A percentile compares a stretch with the other conserved stretches of the same genome.
phyloP scores from a whole-genome alignment of 2,113 vertebrate genomes.

The Rallus limicola region DNA sequence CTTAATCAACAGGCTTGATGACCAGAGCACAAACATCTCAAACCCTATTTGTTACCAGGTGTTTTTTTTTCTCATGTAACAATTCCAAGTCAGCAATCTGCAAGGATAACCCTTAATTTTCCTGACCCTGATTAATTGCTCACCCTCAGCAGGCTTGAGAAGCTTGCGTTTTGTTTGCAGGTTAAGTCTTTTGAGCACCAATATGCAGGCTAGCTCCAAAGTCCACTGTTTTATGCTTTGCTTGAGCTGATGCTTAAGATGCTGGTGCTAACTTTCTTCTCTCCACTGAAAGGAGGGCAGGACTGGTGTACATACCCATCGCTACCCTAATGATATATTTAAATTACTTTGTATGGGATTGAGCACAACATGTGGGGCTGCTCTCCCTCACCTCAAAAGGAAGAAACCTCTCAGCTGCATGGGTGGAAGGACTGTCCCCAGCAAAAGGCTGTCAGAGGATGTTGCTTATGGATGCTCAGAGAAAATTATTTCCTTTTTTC shows the following conservation, averaged over 20 bases:
- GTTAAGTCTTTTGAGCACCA: not conserved
- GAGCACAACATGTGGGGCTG: not conserved
- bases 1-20: not conserved
- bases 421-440: not conserved
- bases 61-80: not conserved
- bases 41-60: not conserved
- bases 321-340: not conserved
- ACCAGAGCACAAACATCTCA: not conserved
- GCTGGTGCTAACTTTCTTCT: not conserved
- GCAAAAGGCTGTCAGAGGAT: not conserved
- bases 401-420: not conserved
- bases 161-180: not conserved
- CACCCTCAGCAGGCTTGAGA: not conserved
- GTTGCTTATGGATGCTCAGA: not conserved
- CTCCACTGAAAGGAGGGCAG: not conserved
- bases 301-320: not conserved
- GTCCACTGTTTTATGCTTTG: not conserved
- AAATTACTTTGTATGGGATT: not conserved
- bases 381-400: fast-evolving
- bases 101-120: not conserved
- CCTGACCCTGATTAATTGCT: not conserved
- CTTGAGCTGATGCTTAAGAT: not conserved
- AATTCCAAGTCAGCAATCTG: not conserved
- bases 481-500: not conserved
- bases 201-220: not conserved